Conservation (phyloP, 2,797 vertebrate genomes). For the Pelodytes ibericus region DNA sequence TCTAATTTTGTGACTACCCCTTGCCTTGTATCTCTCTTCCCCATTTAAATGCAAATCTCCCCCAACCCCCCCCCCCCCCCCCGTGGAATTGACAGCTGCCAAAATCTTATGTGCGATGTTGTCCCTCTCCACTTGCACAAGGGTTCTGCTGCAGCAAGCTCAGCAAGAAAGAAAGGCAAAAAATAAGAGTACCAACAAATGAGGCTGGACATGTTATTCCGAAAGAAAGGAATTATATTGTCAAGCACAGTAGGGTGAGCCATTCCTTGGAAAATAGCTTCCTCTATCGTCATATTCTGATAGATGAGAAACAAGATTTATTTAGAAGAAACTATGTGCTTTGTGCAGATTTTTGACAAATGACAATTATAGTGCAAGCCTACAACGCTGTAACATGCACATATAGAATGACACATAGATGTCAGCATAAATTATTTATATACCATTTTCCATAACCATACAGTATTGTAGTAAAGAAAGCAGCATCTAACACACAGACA, state of each 20-base stretch:
- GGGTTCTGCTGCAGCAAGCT: slow-evolving; percentile 32
- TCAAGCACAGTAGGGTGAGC: slow-evolving; percentile 28
- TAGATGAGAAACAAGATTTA: background rate
- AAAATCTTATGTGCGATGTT: slow-evolving; percentile 39
- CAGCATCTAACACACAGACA: background rate
- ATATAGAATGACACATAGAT: background rate
- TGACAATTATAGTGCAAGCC: background rate
- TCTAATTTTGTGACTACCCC: slow-evolving; percentile 20
- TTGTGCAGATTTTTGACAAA: background rate
- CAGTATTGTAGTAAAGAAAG: background rate
- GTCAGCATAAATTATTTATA: background rate
- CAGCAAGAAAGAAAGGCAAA: background rate
- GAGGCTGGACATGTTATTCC: background rate
- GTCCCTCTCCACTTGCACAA: slow-evolving; percentile 5
- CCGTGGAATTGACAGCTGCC: slow-evolving; percentile 52
- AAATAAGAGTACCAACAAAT: background rate
- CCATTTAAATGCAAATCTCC: slow-evolving; percentile 38
- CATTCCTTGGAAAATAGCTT: slow-evolving; percentile 15
- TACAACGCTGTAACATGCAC: background rate
- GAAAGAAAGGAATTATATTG: background rate
- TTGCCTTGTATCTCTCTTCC: slow-evolving; percentile 30
- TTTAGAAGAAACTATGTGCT: background rate
- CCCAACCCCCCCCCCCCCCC: slow-evolving; percentile 27
- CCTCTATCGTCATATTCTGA: slow-evolving; percentile 25
- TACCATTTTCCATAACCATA: background rate